These are phyloP conservation scores for Loris lydekkerianus DNA, from an alignment of 2,797 vertebrate genomes.

Conservation along the genomic window DNA sequence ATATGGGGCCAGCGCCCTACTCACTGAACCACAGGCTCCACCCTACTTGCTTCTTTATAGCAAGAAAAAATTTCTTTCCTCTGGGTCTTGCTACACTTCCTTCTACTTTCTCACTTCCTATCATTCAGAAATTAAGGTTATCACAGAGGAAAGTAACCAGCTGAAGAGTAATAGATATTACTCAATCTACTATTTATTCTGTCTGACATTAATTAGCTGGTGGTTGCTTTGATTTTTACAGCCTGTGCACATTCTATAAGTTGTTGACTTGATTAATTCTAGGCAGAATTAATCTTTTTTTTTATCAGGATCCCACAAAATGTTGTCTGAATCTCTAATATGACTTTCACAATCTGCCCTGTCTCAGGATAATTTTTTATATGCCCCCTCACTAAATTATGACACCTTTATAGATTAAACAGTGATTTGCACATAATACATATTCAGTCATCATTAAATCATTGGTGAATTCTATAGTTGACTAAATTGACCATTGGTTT, in stretches of 20 bases:
- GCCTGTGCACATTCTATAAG: background rate
- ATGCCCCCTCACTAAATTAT: background rate
- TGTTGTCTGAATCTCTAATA: background rate
- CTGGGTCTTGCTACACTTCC: slow-evolving; percentile 49
- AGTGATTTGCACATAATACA: slow-evolving; percentile 17
- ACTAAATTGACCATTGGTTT: background rate
- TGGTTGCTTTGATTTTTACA: slow-evolving; percentile 36
- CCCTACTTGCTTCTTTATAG: background rate
- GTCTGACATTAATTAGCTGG: background rate
- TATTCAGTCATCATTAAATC: background rate
- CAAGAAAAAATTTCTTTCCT: slow-evolving; percentile 31
- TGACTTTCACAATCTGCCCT: background rate
- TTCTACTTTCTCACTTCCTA: slow-evolving; percentile 73
- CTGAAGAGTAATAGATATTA: slow-evolving; percentile 27
- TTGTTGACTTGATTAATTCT: slow-evolving; percentile 51
- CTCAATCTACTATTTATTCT: slow-evolving; percentile 40
- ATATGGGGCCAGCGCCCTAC: too few species aligned
- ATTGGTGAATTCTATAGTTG: background rate
- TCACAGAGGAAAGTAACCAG: background rate
- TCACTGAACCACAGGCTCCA: too few species aligned
- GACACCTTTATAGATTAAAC: background rate
- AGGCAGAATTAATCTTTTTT: slow-evolving; percentile 29
- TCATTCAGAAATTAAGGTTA: background rate
- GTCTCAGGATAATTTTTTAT: slow-evolving; percentile 23
- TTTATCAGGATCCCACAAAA: background rate